Evolutionary conservation across 2,888 invertebrate species (phyloP).

Genomic region (Thereva unica): DNA sequence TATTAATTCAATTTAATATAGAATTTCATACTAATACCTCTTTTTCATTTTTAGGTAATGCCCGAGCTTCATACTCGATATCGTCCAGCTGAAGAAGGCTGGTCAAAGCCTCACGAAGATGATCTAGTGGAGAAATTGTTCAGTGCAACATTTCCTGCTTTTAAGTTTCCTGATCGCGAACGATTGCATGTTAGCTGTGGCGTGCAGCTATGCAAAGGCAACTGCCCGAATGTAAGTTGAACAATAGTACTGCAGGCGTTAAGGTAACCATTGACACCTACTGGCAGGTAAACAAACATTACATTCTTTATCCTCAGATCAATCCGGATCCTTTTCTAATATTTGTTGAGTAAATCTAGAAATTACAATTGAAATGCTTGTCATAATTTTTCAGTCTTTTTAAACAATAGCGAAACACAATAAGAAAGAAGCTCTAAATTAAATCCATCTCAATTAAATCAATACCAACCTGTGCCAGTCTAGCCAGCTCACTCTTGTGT

Average conservation of each 20-base stretch:
- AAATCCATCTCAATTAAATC: too few relatives aligned
- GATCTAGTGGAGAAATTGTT: conserved; percentile 57
- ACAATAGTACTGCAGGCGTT: background rate
- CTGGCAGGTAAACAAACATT: too few relatives aligned
- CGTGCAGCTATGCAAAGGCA: conserved; percentile 74
- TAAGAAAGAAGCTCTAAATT: too few relatives aligned
- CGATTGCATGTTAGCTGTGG: conserved; percentile 77
- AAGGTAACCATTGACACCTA: background rate
- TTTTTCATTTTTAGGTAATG: conserved; percentile 52
- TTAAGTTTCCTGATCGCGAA: conserved; percentile 80
- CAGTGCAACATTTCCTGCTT: conserved; percentile 73
- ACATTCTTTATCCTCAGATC: too few relatives aligned
- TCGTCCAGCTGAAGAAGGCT: conserved; percentile 56
- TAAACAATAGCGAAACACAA: background rate
- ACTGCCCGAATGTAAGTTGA: conserved; percentile 66
- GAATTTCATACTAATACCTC: background rate
- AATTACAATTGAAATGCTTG: background rate
- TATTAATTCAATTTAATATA: background rate
- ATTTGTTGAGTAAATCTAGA: too few relatives aligned
- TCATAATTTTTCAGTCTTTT: background rate
- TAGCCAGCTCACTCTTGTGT: background rate
- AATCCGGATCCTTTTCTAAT: too few relatives aligned
- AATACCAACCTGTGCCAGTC: background rate
- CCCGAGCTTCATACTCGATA: conserved; percentile 53
- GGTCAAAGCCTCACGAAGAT: conserved; percentile 57